Percentiles rank a stretch among this genome's conserved stretches.
Evolutionary conservation across 1,140 invertebrate genomes (phyloP).

Genomic region (Calephelis nemesis): DNA sequence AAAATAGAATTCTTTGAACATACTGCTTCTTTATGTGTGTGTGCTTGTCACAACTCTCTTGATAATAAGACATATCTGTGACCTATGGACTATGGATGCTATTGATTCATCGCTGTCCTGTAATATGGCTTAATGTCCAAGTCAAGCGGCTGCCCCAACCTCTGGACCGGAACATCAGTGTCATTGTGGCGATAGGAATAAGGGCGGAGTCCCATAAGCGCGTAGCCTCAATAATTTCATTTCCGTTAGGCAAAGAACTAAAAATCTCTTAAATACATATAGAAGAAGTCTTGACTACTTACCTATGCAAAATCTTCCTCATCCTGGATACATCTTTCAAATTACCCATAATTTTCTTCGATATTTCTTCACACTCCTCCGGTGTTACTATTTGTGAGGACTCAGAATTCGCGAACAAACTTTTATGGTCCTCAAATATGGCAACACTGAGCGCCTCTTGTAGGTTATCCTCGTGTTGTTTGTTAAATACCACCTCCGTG

Average conservation of each 20-base stretch:
- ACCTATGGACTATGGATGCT: too few species aligned
- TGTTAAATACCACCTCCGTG: slow-evolving; percentile 79
- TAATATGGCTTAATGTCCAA: too few species aligned
- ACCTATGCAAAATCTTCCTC: slow-evolving; percentile 63
- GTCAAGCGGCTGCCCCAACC: too few species aligned
- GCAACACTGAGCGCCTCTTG: slow-evolving; percentile 78
- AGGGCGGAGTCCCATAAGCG: too few species aligned
- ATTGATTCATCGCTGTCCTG: too few species aligned
- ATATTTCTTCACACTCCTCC: slow-evolving; percentile 55
- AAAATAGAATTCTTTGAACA: not conserved
- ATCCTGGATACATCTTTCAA: slow-evolving; percentile 65
- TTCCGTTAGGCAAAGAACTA: too few species aligned
- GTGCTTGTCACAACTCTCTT: too few species aligned
- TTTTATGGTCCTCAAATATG: slow-evolving; percentile 81
- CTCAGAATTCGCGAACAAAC: slow-evolving; percentile 38
- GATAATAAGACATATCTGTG: too few species aligned
- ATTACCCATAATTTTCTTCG: slow-evolving; percentile 50
- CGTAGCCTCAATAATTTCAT: too few species aligned
- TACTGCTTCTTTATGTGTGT: not conserved
- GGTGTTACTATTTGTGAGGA: slow-evolving; percentile 43
- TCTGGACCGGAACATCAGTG: too few species aligned
- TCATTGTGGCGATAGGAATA: too few species aligned
- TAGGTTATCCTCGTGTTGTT: slow-evolving; percentile 79
- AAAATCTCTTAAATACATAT: too few species aligned
- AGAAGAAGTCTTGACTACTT: slow-evolving; percentile 28